Conservation (phyloP, 1,140 invertebrate genomes). For the Microvelia longipes region DNA sequence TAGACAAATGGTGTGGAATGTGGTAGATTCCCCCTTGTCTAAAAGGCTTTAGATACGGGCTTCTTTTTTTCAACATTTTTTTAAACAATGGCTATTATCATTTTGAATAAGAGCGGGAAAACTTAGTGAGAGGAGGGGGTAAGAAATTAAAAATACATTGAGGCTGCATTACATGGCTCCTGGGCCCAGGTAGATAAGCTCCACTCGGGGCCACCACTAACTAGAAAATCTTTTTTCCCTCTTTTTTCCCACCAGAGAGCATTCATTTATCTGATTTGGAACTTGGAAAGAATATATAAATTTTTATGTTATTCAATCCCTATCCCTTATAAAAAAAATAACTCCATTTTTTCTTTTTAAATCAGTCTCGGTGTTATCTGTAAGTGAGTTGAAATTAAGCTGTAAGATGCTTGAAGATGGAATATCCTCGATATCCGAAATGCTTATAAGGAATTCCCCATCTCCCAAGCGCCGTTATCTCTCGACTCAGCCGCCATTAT, state of each 20-base stretch:
- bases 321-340: no score
- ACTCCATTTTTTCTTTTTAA: no score
- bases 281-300: not conserved
- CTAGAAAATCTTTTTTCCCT: not conserved
- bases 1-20: not conserved
- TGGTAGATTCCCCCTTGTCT: not conserved
- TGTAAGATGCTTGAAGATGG: no score
- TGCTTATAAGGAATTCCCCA: no score
- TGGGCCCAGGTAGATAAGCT: not conserved
- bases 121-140: not conserved
- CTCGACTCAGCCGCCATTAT: no score
- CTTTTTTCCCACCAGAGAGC: not conserved
- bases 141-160: not conserved
- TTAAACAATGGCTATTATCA: not conserved
- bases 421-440: no score
- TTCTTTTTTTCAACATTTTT: not conserved
- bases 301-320: not conserved
- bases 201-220: not conserved
- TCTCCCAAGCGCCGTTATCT: no score
- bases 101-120: not conserved
- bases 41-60: not conserved
- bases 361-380: no score
- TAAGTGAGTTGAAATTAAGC: no score
- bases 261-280: not conserved
- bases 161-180: not conserved